Base-by-base conservation (phyloP, 2,797 vertebrate genomes). In the Schizopygopsis malacanthus region DNA sequence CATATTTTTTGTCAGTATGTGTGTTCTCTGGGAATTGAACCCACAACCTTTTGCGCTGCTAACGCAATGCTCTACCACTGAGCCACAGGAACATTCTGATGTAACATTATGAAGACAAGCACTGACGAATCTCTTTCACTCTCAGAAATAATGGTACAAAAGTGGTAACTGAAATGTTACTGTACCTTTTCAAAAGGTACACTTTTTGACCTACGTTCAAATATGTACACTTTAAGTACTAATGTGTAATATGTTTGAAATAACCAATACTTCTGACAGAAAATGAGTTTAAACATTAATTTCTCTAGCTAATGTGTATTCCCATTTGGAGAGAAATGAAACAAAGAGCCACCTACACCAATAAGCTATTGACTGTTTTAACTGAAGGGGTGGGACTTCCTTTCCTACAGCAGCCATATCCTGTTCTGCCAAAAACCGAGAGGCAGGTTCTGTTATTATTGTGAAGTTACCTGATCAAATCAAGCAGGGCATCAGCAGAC, bases 401-500 rank as follows among this genome's bases (percentile, higher is more conserved):
- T 77, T 77, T 77, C 11, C 12, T 39, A 67, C 1, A 37, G 43
- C 18, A 4, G 6, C 12, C 79, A 50, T 37, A 18, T 54, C 10
- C 18, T n/a, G 22, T 61, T 80, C 13, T 33, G 16, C 20, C 25
- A 65, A 56, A 12, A 72, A 83, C 20, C 6, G 3, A 69, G 22
- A 65, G 43, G 16, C 37, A 71, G 37, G 2, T 67, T 61, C 4
- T 43, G 6, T 10, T 69, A 2, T 52, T 22, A 18, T 2, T 70
- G 50, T 43, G 10, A 41, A 43, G 22, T 75, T 84, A 97, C 97
- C 97, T 96, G 93, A 97, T 97, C 13, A 97, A 94, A 91, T 97
- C 97, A 84, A 97, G 95, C n/a, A 97, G 90, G 0, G 97, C 97
- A 0, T 97, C 97, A 0, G 97, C 97, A 0, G 96, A 97, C 59